Evolutionary conservation across 2,113 vertebrate species (phyloP), one percentile per base, ranked within the genome.

Genomic region (Ranitomeya imitator): DNA sequence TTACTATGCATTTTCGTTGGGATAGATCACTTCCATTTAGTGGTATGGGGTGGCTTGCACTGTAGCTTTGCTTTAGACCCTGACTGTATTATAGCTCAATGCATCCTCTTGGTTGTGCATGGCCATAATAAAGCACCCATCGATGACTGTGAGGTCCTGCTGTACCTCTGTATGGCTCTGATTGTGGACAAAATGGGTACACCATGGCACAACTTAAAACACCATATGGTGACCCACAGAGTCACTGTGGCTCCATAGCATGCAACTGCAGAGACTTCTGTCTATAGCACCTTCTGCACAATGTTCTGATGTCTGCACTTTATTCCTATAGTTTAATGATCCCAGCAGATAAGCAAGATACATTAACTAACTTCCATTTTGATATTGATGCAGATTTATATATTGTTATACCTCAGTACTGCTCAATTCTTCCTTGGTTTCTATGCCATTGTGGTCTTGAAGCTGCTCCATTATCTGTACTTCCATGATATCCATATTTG

Each of bases 401-500:
- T 88, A 37, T 45, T 84, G 10, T 31, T 89, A 93, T 91, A 96
- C 96, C 95, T 96, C 94, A 21, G 91, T 90, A 23, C 94, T 93
- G 87, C 95, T 94, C 92, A 93, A 93, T 85, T 94, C 92, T 88
- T 91, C 93, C 76, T 92, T 93, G 10, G 91, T 89, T 83, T 93
- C 90, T 52, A 92, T 92, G 88, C 95, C 93, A 0, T 96, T 97
- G 83, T 93, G 94, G 63, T 93, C 89, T 31, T 89, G 87, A 45
- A 89, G 85, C 0, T 92, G 93, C 4, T 90, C 91, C 1, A 92
- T 83, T 67, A 88, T 91, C 4, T 92, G 90, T 0, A 92, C 92
- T 82, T 95, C 92, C 74, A 93, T 92, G 73, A 93, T 92, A 83
- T 94, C 94, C 90, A 82, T 85, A 0, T 93, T 92, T 89, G 91